Evolutionary conservation across 2,888 invertebrate genomes (phyloP).

Genomic region (Nomada ruficornis): DNA sequence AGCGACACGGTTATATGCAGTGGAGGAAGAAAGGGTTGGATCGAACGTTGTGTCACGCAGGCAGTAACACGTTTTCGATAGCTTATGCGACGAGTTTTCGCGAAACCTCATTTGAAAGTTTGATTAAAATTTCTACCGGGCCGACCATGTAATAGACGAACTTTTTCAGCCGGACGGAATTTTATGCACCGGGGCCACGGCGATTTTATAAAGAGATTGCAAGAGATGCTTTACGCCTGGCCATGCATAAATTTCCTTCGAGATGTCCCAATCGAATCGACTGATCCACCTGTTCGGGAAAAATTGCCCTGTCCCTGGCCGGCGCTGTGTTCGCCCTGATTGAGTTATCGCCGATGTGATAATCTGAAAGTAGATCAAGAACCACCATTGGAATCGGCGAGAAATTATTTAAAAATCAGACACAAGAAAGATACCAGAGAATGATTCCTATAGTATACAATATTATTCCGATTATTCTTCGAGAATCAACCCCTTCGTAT

Average conservation of each 20-base stretch:
- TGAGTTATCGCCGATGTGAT: neutral
- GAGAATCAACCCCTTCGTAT: no score
- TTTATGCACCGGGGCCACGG: conserved; percentile 54
- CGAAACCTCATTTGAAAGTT: conserved; percentile 73
- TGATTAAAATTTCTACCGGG: conserved; percentile 71
- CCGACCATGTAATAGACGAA: conserved; percentile 63
- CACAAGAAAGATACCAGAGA: neutral
- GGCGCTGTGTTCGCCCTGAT: neutral
- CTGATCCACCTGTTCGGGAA: neutral
- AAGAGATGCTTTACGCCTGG: conserved; percentile 42
- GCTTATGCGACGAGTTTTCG: conserved; percentile 64
- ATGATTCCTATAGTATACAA: no score
- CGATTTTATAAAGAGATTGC: conserved; percentile 63
- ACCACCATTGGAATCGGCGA: no score
- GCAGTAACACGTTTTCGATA: conserved; percentile 66
- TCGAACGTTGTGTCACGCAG: conserved; percentile 37
- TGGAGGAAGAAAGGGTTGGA: neutral
- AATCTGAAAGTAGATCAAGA: neutral
- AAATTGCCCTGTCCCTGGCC: neutral
- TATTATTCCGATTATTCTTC: no score
- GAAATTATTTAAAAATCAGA: neutral
- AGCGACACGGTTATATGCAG: conserved; percentile 24
- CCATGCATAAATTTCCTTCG: conserved; percentile 55
- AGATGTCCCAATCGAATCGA: conserved; percentile 19
- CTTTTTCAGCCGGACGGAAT: conserved; percentile 63